phyloP scores from a whole-genome alignment of 2,888 invertebrate species.

The Philopedon plagiatum region DNA sequence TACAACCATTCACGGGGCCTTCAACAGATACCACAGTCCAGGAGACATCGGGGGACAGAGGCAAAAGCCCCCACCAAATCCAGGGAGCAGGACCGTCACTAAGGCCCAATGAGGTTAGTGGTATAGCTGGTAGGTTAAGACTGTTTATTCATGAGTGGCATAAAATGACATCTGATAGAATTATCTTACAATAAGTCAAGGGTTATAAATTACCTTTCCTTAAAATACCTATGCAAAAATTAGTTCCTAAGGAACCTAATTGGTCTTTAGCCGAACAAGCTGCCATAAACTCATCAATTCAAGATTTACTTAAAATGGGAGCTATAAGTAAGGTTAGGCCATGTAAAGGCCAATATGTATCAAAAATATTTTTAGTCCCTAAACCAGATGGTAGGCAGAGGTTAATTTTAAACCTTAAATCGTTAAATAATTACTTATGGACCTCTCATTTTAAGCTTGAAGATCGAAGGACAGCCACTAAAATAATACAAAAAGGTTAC shows the following conservation, averaged over 20 bases:
- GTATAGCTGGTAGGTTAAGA: neutral
- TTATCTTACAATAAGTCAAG: slow-evolving; percentile 30
- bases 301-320: neutral
- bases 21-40: too few relatives aligned
- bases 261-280: neutral
- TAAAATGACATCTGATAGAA: slow-evolving; percentile 2
- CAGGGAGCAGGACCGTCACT: too few relatives aligned
- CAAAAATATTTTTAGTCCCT: slow-evolving; percentile 28
- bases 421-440: slow-evolving; percentile 35
- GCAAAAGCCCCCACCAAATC: too few relatives aligned
- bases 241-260: slow-evolving; percentile 1
- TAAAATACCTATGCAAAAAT: neutral
- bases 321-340: slow-evolving; percentile 25
- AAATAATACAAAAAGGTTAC: slow-evolving; percentile 4
- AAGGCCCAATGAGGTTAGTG: too few relatives aligned
- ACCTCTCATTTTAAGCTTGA: slow-evolving; percentile 52
- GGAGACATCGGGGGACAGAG: too few relatives aligned
- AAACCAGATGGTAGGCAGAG: slow-evolving; percentile 34
- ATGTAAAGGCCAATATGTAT: slow-evolving; percentile 30
- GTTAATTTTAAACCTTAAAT: slow-evolving; percentile 49
- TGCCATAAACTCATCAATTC: neutral
- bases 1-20: neutral
- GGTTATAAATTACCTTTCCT: slow-evolving; percentile 33
- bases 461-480: slow-evolving; percentile 44
- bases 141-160: slow-evolving; percentile 13